Base-by-base conservation (phyloP, 1,140 invertebrate species). In the Scaptodrosophila lebanonensis region DNA sequence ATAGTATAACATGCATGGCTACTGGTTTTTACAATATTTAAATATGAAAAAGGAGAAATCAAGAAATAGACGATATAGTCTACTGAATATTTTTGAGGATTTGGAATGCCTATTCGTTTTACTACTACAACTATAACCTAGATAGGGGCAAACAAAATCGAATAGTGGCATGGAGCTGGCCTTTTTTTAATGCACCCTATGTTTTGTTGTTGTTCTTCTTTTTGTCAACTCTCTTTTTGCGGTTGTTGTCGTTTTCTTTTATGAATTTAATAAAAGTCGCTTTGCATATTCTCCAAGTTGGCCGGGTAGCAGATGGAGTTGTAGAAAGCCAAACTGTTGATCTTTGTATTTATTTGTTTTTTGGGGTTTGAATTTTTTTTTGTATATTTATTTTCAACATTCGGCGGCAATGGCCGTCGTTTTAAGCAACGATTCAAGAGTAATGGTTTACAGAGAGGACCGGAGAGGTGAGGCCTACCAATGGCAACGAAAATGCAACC, bases 321-420 rank as follows among this genome's bases (percentile, higher is more conserved):
- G 40, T 12, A 22, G 32, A 22, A 8, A 36, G 52, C 51, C 53
- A 58, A 45, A 51, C 57, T 66, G 63, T 63, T 63, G 64, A 58
- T 66, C 48, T 66, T 42, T 51, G 59, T 48, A 48, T 58, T 58
- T 66, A 48, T 62, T 51, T 56, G 47, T 61, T 52, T 66, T 57
- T 32, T n/a, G 33, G 17, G 20, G 33, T 16, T 47, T 43, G 8
- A 47, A 12, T 42, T 32, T 29, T 39, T 53, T 18, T 38, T 53
- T 42, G 20, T 49, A 29, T 48, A 60, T 50, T 42, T 64, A 61
- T 66, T 56, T 66, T 45, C 51, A 61, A 5, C 30, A 35, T 20
- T 29, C 25, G 25, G 13, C 42, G 42, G 22, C 42, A 4, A 6
- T 38, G 5, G 25, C 9, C 3, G 22, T 30, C 16, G 51, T 16